These are phyloP conservation scores for Torymus tubicola DNA, from an alignment of 2,888 invertebrate genomes.

Conservation along the genomic window DNA sequence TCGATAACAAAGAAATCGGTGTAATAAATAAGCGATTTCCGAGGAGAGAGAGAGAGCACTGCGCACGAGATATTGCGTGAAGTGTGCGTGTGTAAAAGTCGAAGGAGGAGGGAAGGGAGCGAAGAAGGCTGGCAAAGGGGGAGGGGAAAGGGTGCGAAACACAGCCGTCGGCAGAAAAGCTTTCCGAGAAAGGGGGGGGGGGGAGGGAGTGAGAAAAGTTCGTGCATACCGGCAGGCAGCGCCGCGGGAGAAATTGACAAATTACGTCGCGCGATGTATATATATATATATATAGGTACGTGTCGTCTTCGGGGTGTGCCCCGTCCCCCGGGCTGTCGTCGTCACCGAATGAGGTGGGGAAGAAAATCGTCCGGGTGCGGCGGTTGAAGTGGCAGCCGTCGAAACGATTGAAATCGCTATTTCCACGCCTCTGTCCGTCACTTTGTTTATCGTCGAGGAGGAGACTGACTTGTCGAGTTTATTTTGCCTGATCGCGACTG, in stretches of 20 bases:
- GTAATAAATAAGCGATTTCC: constrained; percentile 37
- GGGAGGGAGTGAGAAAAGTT: not conserved
- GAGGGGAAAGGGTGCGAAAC: constrained; percentile 27
- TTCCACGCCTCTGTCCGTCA: constrained; percentile 23
- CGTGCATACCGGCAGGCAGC: constrained; percentile 4
- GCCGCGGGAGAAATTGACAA: constrained; percentile 46
- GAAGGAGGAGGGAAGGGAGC: constrained; percentile 9
- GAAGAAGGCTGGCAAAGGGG: not conserved
- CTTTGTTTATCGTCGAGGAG: constrained; percentile 31
- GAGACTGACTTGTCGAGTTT: constrained; percentile 8
- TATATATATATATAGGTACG: too few species aligned
- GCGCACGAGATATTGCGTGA: not conserved
- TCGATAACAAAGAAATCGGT: constrained; percentile 10
- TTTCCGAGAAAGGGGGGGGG: not conserved
- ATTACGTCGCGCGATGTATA: constrained; percentile 30
- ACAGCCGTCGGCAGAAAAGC: constrained; percentile 5
- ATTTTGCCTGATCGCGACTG: not conserved
- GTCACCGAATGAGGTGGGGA: constrained; percentile 23
- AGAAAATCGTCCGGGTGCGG: constrained; percentile 46
- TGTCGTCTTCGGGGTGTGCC: not conserved
- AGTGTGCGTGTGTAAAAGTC: not conserved
- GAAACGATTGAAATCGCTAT: constrained; percentile 53
- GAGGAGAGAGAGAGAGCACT: too few species aligned
- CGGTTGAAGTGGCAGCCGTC: constrained; percentile 46
- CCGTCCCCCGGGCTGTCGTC: constrained; percentile 13